phyloP scores from a whole-genome alignment of 2,888 invertebrate genomes.

The Apotomis capreana region DNA sequence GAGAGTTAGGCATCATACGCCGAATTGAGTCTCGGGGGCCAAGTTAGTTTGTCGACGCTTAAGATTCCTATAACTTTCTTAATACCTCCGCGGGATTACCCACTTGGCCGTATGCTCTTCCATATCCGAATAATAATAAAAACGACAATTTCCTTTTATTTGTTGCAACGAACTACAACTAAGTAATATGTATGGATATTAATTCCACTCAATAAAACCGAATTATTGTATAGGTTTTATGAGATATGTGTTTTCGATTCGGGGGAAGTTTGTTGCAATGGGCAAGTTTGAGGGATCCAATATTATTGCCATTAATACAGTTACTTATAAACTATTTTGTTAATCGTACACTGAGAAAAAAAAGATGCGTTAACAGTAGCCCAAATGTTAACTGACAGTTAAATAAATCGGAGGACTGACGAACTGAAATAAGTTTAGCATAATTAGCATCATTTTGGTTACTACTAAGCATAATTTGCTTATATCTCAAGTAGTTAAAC shows the following conservation, averaged over 20 bases:
- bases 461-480: no score
- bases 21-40: conserved; percentile 44
- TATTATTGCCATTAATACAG: neutral
- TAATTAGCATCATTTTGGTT: no score
- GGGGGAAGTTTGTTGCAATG: conserved; percentile 21
- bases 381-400: no score
- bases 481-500: no score
- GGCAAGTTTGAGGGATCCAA: neutral
- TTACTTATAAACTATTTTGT: neutral
- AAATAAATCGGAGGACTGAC: no score
- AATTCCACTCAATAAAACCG: conserved; percentile 78
- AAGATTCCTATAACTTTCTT: conserved; percentile 78
- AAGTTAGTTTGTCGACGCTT: conserved; percentile 70
- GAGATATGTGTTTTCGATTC: conserved; percentile 50
- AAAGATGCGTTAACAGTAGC: no score
- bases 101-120: conserved; percentile 67
- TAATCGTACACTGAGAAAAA: no score
- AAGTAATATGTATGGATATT: conserved; percentile 71
- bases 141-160: conserved; percentile 75
- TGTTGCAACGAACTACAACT: conserved; percentile 62
- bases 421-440: no score
- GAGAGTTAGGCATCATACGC: no score
- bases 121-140: conserved; percentile 75
- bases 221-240: conserved; percentile 53
- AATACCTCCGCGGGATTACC: conserved; percentile 75